A percentile compares a stretch with the other conserved stretches of the same genome.
Conservation (phyloP, 2,113 vertebrate species). For the Lepus americanus region DNA sequence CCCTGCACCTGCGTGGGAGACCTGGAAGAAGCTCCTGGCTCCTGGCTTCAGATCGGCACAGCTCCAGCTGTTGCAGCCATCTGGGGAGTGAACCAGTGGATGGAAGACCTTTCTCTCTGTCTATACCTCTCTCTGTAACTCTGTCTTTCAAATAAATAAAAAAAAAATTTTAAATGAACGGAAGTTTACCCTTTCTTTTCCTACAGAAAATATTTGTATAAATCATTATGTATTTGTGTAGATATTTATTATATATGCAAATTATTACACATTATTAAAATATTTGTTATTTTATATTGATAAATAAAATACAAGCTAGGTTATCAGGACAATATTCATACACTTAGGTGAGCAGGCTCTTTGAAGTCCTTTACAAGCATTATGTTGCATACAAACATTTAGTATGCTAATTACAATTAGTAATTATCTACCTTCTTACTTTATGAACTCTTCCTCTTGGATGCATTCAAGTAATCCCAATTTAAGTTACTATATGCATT, state of each 20-base stretch:
- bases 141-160: too few relatives aligned
- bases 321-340: neutral
- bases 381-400: conserved; percentile 51
- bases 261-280: neutral
- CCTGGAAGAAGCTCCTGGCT: too few relatives aligned
- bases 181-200: neutral
- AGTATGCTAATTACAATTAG: conserved; percentile 44
- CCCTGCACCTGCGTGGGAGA: too few relatives aligned
- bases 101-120: too few relatives aligned
- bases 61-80: too few relatives aligned
- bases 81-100: too few relatives aligned
- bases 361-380: conserved; percentile 26
- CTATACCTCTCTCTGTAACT: too few relatives aligned
- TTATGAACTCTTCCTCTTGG: conserved; percentile 57
- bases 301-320: conserved; percentile 47
- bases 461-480: conserved; percentile 47
- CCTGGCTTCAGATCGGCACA: too few relatives aligned
- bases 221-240: neutral
- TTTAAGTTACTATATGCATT: conserved; percentile 30
- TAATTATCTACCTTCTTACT: conserved; percentile 12
- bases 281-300: neutral
- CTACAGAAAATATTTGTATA: conserved; percentile 2
- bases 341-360: conserved; percentile 8
- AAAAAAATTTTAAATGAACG: neutral
- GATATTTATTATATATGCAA: neutral